Conservation (phyloP, 2,113 vertebrate species). For the Pachyramphus minor region DNA sequence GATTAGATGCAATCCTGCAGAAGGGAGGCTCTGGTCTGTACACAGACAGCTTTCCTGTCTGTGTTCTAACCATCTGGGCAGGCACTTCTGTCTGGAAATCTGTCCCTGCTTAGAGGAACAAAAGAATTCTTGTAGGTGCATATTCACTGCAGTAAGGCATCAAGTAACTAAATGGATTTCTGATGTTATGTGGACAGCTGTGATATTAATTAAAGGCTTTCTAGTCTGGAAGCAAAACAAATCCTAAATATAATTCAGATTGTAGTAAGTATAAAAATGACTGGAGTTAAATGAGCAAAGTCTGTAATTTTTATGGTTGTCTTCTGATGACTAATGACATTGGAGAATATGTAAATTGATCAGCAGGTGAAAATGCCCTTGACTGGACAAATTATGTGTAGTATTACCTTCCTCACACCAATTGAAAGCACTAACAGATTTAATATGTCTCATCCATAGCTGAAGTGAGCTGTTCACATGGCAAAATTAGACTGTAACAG, state of each 20-base stretch:
- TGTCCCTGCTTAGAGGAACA: not conserved
- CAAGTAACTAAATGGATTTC: not conserved
- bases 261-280: conserved; percentile 53
- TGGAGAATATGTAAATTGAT: conserved; percentile 76
- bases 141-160: not conserved
- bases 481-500: conserved; percentile 70
- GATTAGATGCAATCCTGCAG: accelerated
- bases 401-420: conserved; percentile 69
- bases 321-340: conserved; percentile 70
- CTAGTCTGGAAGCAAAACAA: conserved; percentile 54
- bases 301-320: conserved; percentile 53
- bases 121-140: not conserved
- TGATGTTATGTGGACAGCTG: conserved; percentile 6
- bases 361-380: conserved; percentile 77
- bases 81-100: not conserved
- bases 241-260: conserved; percentile 54
- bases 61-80: not conserved
- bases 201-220: conserved; percentile 45
- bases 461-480: conserved; percentile 67
- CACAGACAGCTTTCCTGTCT: not conserved
- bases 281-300: conserved; percentile 57
- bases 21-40: not conserved
- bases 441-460: conserved; percentile 58
- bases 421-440: conserved; percentile 66
- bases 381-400: conserved; percentile 72